Conservation (phyloP, 2,888 invertebrate genomes). For the Torymus aiolomorphi region DNA sequence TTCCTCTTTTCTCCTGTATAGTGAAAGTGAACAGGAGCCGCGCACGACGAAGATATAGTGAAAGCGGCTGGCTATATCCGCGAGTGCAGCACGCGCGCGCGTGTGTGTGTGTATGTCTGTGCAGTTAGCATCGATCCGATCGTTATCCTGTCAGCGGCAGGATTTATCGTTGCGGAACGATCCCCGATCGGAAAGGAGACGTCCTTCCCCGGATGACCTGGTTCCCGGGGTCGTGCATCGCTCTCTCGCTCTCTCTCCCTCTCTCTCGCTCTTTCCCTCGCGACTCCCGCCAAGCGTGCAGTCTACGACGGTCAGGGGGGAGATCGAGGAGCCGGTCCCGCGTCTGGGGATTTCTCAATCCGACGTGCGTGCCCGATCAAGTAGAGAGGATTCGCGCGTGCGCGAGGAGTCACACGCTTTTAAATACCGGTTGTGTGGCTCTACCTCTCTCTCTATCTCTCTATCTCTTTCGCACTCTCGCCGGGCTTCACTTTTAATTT, state of each 20-base stretch:
- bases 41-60: slow-evolving; percentile 24
- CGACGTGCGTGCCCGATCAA: slow-evolving; percentile 42
- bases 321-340: slow-evolving; percentile 17
- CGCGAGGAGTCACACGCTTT: too few species aligned
- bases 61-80: slow-evolving; percentile 5
- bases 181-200: slow-evolving; percentile 54
- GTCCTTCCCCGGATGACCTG: slow-evolving; percentile 56
- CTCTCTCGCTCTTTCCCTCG: slow-evolving; percentile 25
- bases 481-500: slow-evolving; percentile 3
- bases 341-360: slow-evolving; percentile 55
- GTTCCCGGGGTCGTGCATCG: slow-evolving; percentile 34
- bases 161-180: slow-evolving; percentile 57
- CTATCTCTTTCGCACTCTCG: background rate
- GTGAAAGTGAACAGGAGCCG: background rate
- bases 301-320: slow-evolving; percentile 41
- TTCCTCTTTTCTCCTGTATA: background rate
- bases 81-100: too few species aligned
- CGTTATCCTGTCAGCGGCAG: slow-evolving; percentile 53
- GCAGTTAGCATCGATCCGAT: slow-evolving; percentile 54
- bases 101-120: slow-evolving; percentile 6
- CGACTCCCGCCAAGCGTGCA: background rate
- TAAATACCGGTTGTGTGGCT: too few species aligned
- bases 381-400: slow-evolving; percentile 1
- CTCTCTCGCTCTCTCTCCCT: background rate
- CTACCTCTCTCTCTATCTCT: too few species aligned